Evolutionary conservation across 1,140 invertebrate genomes (phyloP), one percentile per base, ranked within the genome.

Genomic region (Bombus ignitus): DNA sequence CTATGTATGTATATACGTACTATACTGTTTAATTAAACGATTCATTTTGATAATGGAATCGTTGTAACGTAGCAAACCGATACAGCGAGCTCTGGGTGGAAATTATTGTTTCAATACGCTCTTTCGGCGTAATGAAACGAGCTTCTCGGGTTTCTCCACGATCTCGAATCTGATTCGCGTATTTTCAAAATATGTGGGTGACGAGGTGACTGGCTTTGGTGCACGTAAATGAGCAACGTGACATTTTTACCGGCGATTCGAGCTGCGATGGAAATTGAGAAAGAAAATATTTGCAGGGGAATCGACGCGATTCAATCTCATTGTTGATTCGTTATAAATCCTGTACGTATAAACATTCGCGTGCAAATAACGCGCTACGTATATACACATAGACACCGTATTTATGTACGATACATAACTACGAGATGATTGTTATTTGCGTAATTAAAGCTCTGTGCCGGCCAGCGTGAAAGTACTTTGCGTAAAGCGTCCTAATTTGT

Each of bases 261-360:
- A 25, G 10, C 47, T 53, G 47, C 18, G 18, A 22, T 39, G 25
- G 6, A 35, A 47, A 47, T 47, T 15, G 81, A 28, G 28, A 28
- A 53, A n/a, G n/a, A 25, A 66, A 77, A 68, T 83, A n/a, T 57
- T 65, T 47, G 47, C 32, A 35, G 57, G 9, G 9, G 15, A 32
- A 68, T 42, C 42, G 15, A 10, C 28, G 25, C 35, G 28, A n/a
- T 77, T 42, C 28, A 42, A 70, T 68, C 35, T 68, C 74, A 57
- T n/a, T 78, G 44, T 53, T 39, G 72, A 35, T 53, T 83, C 73
- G 35, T 77, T 83, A 57, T 78, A 70, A 78, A 83, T 83, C 74
- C 74, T 78, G 74, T 57, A 70, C 74, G 81, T 70, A 70, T n/a
- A 70, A 83, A 78, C 74, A 70, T 70, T 70, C 65, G 42, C 66